A percentile compares a stretch with the other conserved stretches of the same genome.
phyloP scores from a whole-genome alignment of 2,888 invertebrate genomes.

The Lymantria monacha region DNA sequence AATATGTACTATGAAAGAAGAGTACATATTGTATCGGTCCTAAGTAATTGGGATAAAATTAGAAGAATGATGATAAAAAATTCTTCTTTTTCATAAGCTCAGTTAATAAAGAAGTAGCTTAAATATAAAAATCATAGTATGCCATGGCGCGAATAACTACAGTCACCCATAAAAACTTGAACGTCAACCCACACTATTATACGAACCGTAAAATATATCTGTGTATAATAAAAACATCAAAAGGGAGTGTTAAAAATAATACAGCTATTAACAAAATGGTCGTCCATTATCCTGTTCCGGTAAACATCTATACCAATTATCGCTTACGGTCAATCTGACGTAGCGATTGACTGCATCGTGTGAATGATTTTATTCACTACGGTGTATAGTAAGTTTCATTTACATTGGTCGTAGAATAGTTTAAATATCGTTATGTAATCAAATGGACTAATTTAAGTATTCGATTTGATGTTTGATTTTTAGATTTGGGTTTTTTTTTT shows the following conservation, averaged over 20 bases:
- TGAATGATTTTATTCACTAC: constrained; percentile 51
- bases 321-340: constrained; percentile 26
- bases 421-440: too few relatives aligned
- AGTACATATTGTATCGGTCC: too few relatives aligned
- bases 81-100: too few relatives aligned
- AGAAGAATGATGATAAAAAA: too few relatives aligned
- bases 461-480: too few relatives aligned
- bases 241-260: constrained; percentile 6
- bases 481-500: too few relatives aligned
- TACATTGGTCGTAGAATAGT: constrained; percentile 1
- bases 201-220: background rate
- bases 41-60: too few relatives aligned
- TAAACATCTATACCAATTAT: constrained; percentile 32
- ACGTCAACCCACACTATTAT: background rate
- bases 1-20: too few relatives aligned
- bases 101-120: too few relatives aligned
- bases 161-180: background rate
- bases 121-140: too few relatives aligned
- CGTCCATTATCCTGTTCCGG: constrained; percentile 25
- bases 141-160: background rate
- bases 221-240: background rate
- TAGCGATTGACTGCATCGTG: constrained; percentile 65
- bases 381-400: constrained; percentile 31
- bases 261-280: constrained; percentile 16
- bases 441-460: too few relatives aligned